A percentile compares a stretch with the other conserved stretches of the same genome.
Evolutionary conservation across 2,888 invertebrate genomes (phyloP).

Genomic region (Vesta saturnalis): DNA sequence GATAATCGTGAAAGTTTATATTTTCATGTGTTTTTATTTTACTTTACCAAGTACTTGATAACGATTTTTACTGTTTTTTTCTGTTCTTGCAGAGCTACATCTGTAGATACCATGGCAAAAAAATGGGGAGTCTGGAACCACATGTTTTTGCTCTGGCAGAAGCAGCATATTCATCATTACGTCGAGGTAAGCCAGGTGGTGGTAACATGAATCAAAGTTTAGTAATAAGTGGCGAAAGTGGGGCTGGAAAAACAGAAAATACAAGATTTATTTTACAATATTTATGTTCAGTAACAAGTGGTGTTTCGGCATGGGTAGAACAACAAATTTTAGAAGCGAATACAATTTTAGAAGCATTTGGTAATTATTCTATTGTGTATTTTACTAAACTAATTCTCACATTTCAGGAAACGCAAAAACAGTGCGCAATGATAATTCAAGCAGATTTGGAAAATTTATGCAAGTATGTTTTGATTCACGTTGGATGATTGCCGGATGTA

Average conservation of each 20-base stretch:
- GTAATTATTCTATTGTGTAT: constrained; percentile 64
- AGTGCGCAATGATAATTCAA: constrained; percentile 92
- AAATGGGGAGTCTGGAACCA: constrained; percentile 83
- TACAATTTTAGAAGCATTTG: constrained; percentile 92
- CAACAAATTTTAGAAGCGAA: constrained; percentile 95
- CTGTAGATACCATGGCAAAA: constrained; percentile 82
- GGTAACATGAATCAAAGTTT: constrained; percentile 75
- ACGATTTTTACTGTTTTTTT: background rate
- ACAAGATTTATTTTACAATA: constrained; percentile 93
- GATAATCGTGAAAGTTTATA: no score
- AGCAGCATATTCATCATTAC: constrained; percentile 83
- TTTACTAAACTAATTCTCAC: background rate
- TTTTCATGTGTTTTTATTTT: no score
- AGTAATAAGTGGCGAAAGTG: constrained; percentile 92
- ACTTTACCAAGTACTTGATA: background rate
- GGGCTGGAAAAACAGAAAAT: constrained; percentile 93
- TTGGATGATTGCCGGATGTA: constrained; percentile 91
- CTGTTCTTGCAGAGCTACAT: constrained; percentile 76
- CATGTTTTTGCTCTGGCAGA: constrained; percentile 93
- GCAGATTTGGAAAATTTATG: constrained; percentile 95
- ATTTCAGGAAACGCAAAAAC: constrained; percentile 91
- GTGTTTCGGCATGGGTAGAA: constrained; percentile 91
- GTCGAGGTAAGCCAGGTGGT: constrained; percentile 59
- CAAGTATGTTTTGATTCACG: constrained; percentile 91
- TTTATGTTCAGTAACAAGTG: constrained; percentile 84